Evolutionary conservation across 2,113 vertebrate species (phyloP).

Genomic region (Cheirogaleus medius): DNA sequence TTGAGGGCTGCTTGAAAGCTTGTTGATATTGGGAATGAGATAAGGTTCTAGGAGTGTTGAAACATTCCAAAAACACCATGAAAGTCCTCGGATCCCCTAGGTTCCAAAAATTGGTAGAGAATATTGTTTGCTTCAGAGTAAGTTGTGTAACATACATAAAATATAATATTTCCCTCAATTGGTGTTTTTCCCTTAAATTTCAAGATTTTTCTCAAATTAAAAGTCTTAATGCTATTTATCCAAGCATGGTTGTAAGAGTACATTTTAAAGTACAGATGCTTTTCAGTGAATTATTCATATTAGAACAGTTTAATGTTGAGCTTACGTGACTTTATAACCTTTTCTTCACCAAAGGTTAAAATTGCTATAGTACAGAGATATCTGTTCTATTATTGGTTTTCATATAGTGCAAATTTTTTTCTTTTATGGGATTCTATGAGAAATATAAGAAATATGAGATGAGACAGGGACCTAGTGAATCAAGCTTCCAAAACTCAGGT

Average conservation of each 20-base stretch:
- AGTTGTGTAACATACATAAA: not conserved
- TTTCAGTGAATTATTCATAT: constrained; percentile 15
- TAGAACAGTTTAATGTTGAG: constrained; percentile 6
- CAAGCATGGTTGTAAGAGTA: not conserved
- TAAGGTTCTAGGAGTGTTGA: constrained; percentile 20
- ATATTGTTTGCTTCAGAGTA: constrained; percentile 15
- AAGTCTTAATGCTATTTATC: not conserved
- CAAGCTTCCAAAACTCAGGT: not conserved
- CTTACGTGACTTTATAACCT: not conserved
- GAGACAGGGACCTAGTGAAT: not conserved
- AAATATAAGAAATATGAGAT: not conserved
- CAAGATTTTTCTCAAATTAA: not conserved
- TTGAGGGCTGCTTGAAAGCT: not conserved
- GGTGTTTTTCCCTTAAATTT: constrained; percentile 5
- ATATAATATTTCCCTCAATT: not conserved
- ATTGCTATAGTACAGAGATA: not conserved
- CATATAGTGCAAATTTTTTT: not conserved
- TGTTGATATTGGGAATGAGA: not conserved
- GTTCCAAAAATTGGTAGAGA: constrained; percentile 39
- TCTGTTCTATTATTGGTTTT: not conserved
- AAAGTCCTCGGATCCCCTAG: not conserved
- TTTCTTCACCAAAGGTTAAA: not conserved
- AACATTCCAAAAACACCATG: not conserved
- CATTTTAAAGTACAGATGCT: not conserved
- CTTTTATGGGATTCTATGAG: not conserved